Evolutionary conservation across 2,888 invertebrate species (phyloP), one percentile per base, ranked within the genome.

Genomic region (Seira sanloemensis): DNA sequence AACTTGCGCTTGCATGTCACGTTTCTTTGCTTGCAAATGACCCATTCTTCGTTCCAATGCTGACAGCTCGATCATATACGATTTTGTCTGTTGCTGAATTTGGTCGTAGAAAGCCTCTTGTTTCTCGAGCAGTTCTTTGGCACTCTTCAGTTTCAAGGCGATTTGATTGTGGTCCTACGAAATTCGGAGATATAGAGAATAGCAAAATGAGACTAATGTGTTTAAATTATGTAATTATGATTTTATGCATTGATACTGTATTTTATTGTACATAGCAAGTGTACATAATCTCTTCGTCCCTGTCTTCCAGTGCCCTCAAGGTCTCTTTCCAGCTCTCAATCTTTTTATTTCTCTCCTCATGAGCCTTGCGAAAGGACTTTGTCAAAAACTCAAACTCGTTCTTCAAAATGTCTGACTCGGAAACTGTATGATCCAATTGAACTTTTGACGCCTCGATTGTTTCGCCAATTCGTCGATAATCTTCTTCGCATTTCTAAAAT

Each of bases 241-340:
- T 19, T 25, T 18, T 65, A 72, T 19, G 4, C 24, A n/a, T 69
- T 58, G 19, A 19, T 26, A 58, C 72, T 19, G 9, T 46, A 5
- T 19, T 7, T 9, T 37, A 26, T 2, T 9, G 23, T 62, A 88
- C 89, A 76, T 88, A 71, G 25, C 86, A 86, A 50, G 86, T 77
- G 5, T 78, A 58, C 50, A 85, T 82, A 9, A 89, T 85, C 37
- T 87, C 87, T 46, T 78, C 68, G 67, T 88, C 89, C n/a, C 88
- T 58, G 16, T 74, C 67, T 75, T 84, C 84, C 78, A 89, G 77
- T 4, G 85, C 81, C 4, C 69, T 67, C 7, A 89, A 66, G 1
- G 88, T 88, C 16, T 54, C 27, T 50, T 87, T 86, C 89, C 89
- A 89, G 5, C 86, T 72, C 7, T 76, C 83, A 18, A 89, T 76